Evolutionary conservation across 2,797 vertebrate species (phyloP), one percentile per base, ranked within the genome.

Genomic region (Hippopotamyrus pictus): DNA sequence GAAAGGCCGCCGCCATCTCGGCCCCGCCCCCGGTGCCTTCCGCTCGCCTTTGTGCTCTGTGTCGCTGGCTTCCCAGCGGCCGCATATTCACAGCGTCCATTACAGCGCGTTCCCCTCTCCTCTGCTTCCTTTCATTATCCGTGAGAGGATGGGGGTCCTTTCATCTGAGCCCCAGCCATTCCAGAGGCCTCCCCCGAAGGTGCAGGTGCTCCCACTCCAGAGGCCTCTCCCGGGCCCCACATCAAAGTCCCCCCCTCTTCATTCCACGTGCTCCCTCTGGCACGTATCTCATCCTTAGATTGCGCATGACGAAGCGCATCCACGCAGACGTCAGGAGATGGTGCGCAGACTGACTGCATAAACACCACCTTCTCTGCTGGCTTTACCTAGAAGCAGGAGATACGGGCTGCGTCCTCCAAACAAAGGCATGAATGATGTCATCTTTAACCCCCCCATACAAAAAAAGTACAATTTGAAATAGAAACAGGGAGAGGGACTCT

Each of bases 51-150:
- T 91, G 91, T 94, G 91, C 93, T 94, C 92, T 88, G 88, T 89
- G 90, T 89, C 90, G 73, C 90, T 89, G 86, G 94, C 95, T 95
- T 94, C 95, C 94, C 94, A 93, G 95, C 91, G 33, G 93, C 92
- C 91, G 90, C 90, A 91, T 92, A 94, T 93, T 94, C 93, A 90
- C 69, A 88, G 89, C 90, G 92, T 94, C 95, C 92, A 94, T 95
- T 94, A 95, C 41, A 90, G 93, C 90, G 92, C 86, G 90, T 92
- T 89, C 90, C 90, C 91, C 91, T 93, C 92, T 89, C 92, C 92
- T 93, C 92, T 89, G 91, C 93, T 94, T 95, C 91, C 93, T 93
- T 91, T 46, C 91, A 91, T 92, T 93, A 93, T 92, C 90, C 92
- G 95, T 95, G 92, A 96, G 94, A 48, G 62, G 5, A 25, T 14